Conservation (phyloP, 1,140 invertebrate genomes). For the Latrodectus geometricus region DNA sequence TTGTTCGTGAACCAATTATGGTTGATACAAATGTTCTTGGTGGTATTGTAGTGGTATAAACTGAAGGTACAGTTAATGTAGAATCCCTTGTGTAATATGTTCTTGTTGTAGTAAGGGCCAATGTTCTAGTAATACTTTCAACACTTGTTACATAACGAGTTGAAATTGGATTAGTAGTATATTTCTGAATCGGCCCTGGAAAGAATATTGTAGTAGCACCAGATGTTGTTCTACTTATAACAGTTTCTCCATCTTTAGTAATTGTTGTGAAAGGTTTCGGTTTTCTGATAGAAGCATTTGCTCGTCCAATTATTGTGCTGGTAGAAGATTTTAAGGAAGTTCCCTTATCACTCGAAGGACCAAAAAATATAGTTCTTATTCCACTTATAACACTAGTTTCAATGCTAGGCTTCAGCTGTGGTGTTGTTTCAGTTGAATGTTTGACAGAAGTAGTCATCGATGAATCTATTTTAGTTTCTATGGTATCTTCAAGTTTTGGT, state of each 20-base stretch:
- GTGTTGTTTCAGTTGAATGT: neutral
- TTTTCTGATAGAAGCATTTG: neutral
- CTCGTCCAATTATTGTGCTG: conserved; percentile 9
- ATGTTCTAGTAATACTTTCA: conserved; percentile 64
- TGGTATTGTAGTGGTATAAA: conserved; percentile 64
- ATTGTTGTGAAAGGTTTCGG: conserved; percentile 49
- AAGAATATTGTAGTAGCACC: conserved; percentile 64
- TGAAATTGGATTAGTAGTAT: conserved; percentile 9
- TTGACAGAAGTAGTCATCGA: conserved; percentile 3
- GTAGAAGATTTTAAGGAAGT: neutral
- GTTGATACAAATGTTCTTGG: conserved; percentile 65
- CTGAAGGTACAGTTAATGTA: conserved; percentile 65
- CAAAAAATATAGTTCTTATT: conserved; percentile 58
- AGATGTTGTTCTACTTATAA: conserved; percentile 42
- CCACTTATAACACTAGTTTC: conserved; percentile 50
- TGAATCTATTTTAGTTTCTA: conserved; percentile 28
- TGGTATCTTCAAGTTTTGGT: conserved; percentile 13
- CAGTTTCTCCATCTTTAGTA: conserved; percentile 59
- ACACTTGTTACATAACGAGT: conserved; percentile 64
- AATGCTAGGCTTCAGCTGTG: conserved; percentile 30
- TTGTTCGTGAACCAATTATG: conserved; percentile 63
- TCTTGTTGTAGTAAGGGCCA: conserved; percentile 64
- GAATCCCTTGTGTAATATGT: conserved; percentile 65
- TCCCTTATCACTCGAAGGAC: neutral
- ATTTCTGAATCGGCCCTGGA: conserved; percentile 28